Conservation (phyloP, 2,888 invertebrate genomes). For the Macrosoma leucophasiata region DNA sequence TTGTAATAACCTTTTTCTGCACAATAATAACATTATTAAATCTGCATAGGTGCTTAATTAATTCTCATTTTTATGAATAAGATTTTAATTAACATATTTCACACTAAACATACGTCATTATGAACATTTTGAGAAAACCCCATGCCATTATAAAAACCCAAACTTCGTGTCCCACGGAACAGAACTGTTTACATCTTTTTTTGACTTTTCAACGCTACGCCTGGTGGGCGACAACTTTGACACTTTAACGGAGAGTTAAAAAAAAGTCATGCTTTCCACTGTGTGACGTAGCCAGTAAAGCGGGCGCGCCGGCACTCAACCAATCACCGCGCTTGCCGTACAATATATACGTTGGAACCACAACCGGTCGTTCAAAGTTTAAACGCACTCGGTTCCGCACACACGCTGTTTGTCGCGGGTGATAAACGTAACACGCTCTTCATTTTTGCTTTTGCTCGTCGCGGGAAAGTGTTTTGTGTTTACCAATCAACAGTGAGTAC, state of each 20-base stretch:
- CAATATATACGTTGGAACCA: constrained; percentile 55
- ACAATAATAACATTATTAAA: too few relatives aligned
- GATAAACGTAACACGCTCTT: constrained; percentile 24
- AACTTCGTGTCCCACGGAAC: too few relatives aligned
- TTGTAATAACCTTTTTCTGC: too few relatives aligned
- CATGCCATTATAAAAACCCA: too few relatives aligned
- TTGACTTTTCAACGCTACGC: too few relatives aligned
- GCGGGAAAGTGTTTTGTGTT: constrained; percentile 45
- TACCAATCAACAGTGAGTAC: constrained; percentile 51
- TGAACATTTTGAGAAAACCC: too few relatives aligned
- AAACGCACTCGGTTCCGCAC: constrained; percentile 40
- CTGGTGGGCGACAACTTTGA: constrained; percentile 25
- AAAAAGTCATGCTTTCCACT: constrained; percentile 51
- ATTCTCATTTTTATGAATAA: too few relatives aligned
- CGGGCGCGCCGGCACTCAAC: constrained; percentile 50
- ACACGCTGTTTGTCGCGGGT: constrained; percentile 41
- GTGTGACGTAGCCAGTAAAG: constrained; percentile 47
- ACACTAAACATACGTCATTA: too few relatives aligned
- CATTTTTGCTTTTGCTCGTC: constrained; percentile 25
- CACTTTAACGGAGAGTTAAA: constrained; percentile 30
- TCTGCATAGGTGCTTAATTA: too few relatives aligned
- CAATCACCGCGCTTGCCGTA: constrained; percentile 43
- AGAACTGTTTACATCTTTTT: too few relatives aligned
- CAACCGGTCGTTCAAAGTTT: constrained; percentile 47
- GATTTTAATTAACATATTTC: too few relatives aligned